Percentiles rank a stretch among this genome's conserved stretches.
These are phyloP conservation scores for Drosophila peninsularis DNA, from an alignment of 2,888 invertebrate species.

Conservation along the genomic window DNA sequence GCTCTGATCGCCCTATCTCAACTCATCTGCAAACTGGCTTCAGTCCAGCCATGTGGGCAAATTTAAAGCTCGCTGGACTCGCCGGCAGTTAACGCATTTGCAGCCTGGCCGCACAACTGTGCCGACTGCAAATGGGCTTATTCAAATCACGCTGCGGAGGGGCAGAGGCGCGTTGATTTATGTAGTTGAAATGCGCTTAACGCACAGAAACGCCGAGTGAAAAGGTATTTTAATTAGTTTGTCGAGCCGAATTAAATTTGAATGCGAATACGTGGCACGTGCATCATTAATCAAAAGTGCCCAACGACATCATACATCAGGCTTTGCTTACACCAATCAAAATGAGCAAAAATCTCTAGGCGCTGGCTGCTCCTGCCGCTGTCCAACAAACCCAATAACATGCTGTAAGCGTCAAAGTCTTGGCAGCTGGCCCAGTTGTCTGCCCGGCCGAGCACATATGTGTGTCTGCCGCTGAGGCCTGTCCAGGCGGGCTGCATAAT, in stretches of 20 bases:
- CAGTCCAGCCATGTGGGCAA: too few species aligned
- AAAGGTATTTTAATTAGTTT: slow-evolving; percentile 46
- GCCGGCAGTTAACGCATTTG: slow-evolving; percentile 28
- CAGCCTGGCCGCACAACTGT: slow-evolving; percentile 36
- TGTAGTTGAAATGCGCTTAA: slow-evolving; percentile 29
- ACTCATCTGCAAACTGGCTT: too few species aligned
- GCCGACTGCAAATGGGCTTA: slow-evolving; percentile 10
- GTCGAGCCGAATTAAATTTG: slow-evolving; percentile 16
- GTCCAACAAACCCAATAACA: slow-evolving; percentile 64
- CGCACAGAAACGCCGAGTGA: slow-evolving; percentile 18
- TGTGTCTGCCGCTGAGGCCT: neutral
- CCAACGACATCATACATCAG: neutral
- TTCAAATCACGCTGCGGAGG: slow-evolving; percentile 22
- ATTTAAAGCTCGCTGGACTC: slow-evolving; percentile 6
- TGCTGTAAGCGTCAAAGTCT: slow-evolving; percentile 49
- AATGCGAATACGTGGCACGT: slow-evolving; percentile 23
- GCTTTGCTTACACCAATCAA: neutral
- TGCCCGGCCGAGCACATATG: neutral
- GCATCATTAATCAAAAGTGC: slow-evolving; percentile 65
- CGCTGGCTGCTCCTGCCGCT: neutral
- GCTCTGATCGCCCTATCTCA: too few species aligned
- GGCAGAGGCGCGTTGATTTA: slow-evolving; percentile 28
- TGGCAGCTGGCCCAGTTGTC: slow-evolving; percentile 48
- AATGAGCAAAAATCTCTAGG: slow-evolving; percentile 32
- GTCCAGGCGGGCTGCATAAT: slow-evolving; percentile 45